Percentiles rank a stretch among this genome's conserved stretches.
These are phyloP conservation scores for Acromyrmex heyeri DNA, from an alignment of 1,140 invertebrate species.

Conservation along the genomic window DNA sequence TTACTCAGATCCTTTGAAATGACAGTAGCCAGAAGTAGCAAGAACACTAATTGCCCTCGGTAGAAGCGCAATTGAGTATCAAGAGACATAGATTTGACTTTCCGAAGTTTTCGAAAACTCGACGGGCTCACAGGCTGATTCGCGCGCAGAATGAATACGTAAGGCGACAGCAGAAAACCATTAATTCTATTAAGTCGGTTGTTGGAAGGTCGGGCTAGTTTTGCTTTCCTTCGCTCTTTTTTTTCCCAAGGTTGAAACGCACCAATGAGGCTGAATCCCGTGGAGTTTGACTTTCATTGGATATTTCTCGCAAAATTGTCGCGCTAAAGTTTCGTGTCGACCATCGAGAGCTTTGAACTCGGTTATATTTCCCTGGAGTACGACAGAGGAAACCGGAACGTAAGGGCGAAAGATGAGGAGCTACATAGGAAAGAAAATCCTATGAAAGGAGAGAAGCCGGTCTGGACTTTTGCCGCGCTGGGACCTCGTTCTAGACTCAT, in stretches of 20 bases:
- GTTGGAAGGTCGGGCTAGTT: constrained; percentile 22
- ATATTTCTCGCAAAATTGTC: constrained; percentile 80
- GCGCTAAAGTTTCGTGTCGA: constrained; percentile 81
- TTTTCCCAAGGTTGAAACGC: constrained; percentile 16
- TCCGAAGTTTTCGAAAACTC: constrained; percentile 44
- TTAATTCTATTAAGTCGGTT: constrained; percentile 24
- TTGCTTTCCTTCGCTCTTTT: constrained; percentile 11
- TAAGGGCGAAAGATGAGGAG: constrained; percentile 65
- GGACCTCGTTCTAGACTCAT: constrained; percentile 74
- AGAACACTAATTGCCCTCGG: constrained; percentile 46
- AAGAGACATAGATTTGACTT: constrained; percentile 55
- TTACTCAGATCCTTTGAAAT: constrained; percentile 18
- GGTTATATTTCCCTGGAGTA: constrained; percentile 84
- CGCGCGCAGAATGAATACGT: constrained; percentile 44
- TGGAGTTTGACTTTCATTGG: constrained; percentile 82
- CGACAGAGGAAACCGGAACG: constrained; percentile 71
- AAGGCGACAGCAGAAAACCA: constrained; percentile 54
- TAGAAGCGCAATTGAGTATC: constrained; percentile 42
- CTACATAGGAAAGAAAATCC: constrained; percentile 69
- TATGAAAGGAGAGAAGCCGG: constrained; percentile 73
- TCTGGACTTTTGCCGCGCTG: constrained; percentile 69
- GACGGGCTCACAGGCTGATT: constrained; percentile 21
- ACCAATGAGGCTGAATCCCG: constrained; percentile 76
- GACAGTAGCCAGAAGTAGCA: constrained; percentile 33
- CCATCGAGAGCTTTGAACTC: constrained; percentile 77